phyloP scores from a whole-genome alignment of 2,797 vertebrate species.

The Aulostomus chinensis region DNA sequence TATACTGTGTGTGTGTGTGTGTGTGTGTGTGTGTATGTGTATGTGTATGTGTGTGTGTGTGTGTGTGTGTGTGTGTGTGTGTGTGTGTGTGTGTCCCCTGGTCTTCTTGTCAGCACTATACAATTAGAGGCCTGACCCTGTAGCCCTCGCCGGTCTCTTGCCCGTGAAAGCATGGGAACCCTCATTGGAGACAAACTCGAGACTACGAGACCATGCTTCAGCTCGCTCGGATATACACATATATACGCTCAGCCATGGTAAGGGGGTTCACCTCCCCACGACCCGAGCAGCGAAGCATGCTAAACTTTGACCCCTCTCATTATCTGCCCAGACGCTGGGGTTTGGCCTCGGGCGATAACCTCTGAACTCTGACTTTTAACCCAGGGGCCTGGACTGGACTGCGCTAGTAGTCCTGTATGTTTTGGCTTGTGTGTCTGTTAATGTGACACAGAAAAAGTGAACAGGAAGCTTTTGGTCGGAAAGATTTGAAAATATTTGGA shows the following conservation, averaged over 20 bases:
- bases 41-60: conserved; percentile 8
- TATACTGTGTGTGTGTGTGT: background rate
- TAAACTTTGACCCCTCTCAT: conserved; percentile 79
- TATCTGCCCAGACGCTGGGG: conserved; percentile 73
- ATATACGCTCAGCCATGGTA: conserved; percentile 25
- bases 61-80: conserved; percentile 12
- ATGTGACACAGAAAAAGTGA: conserved; percentile 21
- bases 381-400: conserved; percentile 43
- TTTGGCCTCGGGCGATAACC: conserved; percentile 79
- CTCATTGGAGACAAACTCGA: conserved; percentile 44
- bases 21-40: conserved; percentile 14
- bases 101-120: conserved; percentile 61
- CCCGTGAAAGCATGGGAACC: conserved; percentile 56
- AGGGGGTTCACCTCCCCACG: conserved; percentile 70
- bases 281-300: conserved; percentile 68
- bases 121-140: conserved; percentile 59
- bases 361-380: conserved; percentile 78
- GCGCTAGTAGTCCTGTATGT: conserved; percentile 26
- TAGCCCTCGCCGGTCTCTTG: conserved; percentile 34
- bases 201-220: conserved; percentile 58
- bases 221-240: conserved; percentile 32
- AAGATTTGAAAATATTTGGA: conserved; percentile 33
- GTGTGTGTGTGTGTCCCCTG: conserved; percentile 16
- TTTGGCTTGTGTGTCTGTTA: conserved; percentile 36
- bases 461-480: conserved; percentile 6